A percentile compares a stretch with the other conserved stretches of the same genome.
phyloP scores from a whole-genome alignment of 2,888 invertebrate species.

The Ennomos erosarius region DNA sequence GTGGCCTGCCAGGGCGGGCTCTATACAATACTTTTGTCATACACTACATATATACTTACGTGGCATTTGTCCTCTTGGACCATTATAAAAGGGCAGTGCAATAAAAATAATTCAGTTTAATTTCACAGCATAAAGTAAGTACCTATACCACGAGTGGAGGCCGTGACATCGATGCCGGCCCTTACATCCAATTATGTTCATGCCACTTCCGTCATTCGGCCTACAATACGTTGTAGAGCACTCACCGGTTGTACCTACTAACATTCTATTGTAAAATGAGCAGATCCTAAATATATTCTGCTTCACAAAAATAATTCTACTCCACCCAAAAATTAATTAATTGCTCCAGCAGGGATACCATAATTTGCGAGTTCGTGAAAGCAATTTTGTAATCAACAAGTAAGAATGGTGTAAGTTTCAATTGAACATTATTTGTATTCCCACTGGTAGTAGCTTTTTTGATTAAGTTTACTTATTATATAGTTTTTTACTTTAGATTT shows the following conservation, averaged over 20 bases:
- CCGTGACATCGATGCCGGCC: conserved; percentile 38
- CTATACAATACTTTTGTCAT: neutral
- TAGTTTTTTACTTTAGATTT: too few species aligned
- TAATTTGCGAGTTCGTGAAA: too few species aligned
- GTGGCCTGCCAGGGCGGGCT: too few species aligned
- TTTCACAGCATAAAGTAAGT: conserved; percentile 22
- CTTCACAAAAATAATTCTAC: too few species aligned
- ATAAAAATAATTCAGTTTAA: conserved; percentile 29
- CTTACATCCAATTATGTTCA: conserved; percentile 42
- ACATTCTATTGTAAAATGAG: conserved; percentile 21
- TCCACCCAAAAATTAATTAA: too few species aligned
- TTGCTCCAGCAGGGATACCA: too few species aligned
- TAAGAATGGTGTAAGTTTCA: too few species aligned
- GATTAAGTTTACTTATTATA: too few species aligned
- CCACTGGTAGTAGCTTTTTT: too few species aligned
- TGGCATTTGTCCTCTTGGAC: conserved; percentile 3
- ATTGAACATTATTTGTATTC: too few species aligned
- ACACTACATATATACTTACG: neutral
- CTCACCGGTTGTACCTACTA: conserved; percentile 20
- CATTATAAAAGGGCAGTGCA: conserved; percentile 13
- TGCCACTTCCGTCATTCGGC: conserved; percentile 38
- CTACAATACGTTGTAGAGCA: conserved; percentile 36
- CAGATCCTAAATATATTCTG: neutral
- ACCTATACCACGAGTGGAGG: conserved; percentile 34
- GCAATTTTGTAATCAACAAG: too few species aligned